Conservation (phyloP, 2,888 invertebrate species). For the Caradrina clavipalpis region DNA sequence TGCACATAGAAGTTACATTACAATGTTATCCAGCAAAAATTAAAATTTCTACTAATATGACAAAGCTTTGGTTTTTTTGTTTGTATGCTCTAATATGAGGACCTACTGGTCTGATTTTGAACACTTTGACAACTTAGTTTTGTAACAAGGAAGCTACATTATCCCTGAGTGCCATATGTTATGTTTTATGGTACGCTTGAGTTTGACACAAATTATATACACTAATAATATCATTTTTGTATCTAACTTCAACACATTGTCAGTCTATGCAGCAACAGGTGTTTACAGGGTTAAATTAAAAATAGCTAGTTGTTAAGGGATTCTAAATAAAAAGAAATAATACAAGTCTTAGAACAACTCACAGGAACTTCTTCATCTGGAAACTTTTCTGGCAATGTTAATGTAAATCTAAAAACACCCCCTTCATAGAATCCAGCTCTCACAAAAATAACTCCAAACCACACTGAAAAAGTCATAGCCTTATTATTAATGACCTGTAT, state of each 20-base stretch:
- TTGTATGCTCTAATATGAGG: too few species aligned
- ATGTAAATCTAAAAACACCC: constrained; percentile 97
- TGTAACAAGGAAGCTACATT: neutral
- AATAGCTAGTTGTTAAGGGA: neutral
- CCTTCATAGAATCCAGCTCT: constrained; percentile 97
- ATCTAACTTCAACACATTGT: neutral
- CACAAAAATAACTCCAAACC: constrained; percentile 98
- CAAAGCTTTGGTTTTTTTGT: too few species aligned
- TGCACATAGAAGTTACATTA: too few species aligned
- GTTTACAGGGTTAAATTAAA: neutral
- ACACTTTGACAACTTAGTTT: too few species aligned
- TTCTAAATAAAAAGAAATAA: too few species aligned
- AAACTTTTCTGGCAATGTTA: constrained; percentile 96
- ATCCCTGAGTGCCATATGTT: neutral
- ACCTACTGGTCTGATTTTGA: too few species aligned
- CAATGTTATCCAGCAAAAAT: too few species aligned
- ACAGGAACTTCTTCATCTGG: constrained; percentile 96
- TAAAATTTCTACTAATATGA: too few species aligned
- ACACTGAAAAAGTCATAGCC: constrained; percentile 91
- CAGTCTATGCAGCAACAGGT: neutral
- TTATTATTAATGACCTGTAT: neutral
- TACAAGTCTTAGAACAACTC: constrained; percentile 77
- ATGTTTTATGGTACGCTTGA: too few species aligned
- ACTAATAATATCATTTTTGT: too few species aligned
- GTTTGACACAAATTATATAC: too few species aligned